Evolutionary conservation across 2,888 invertebrate species (phyloP).

Genomic region (Orthonevra nobilis): DNA sequence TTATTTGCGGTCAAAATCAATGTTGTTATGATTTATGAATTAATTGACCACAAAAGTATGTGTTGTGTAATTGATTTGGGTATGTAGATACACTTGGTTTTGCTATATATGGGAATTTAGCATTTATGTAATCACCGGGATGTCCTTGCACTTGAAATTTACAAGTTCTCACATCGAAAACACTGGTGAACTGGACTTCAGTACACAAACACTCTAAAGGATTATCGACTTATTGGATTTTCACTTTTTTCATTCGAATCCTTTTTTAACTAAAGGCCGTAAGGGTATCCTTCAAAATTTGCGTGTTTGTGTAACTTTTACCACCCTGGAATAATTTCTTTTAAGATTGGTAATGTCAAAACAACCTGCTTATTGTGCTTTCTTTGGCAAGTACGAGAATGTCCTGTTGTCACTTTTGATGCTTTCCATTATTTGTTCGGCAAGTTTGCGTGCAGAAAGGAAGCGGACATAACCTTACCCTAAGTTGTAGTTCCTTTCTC

Average conservation of each 20-base stretch:
- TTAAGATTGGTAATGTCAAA: slow-evolving; percentile 37
- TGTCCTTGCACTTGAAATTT: slow-evolving; percentile 64
- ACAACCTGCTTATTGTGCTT: slow-evolving; percentile 34
- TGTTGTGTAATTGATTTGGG: slow-evolving; percentile 53
- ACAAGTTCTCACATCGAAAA: background rate
- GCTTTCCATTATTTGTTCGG: slow-evolving; percentile 27
- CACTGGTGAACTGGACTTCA: background rate
- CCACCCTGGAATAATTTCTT: background rate
- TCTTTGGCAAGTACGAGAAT: background rate
- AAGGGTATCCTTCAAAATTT: slow-evolving; percentile 1
- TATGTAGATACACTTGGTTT: background rate
- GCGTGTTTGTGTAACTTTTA: background rate
- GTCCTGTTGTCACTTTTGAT: slow-evolving; percentile 4
- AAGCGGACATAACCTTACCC: slow-evolving; percentile 1
- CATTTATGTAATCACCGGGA: slow-evolving; percentile 53
- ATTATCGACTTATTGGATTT: background rate
- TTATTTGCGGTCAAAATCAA: slow-evolving; percentile 31
- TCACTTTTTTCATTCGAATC: no score
- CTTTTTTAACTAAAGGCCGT: no score
- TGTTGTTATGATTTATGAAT: slow-evolving; percentile 33
- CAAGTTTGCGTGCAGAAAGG: slow-evolving; percentile 25
- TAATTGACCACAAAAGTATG: slow-evolving; percentile 14
- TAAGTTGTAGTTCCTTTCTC: background rate
- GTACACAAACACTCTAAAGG: background rate
- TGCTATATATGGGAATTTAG: no score